Evolutionary conservation across 2,797 vertebrate genomes (phyloP), one percentile per base, ranked within the genome.

Genomic region (Tokudaia tokunoshimensis): DNA sequence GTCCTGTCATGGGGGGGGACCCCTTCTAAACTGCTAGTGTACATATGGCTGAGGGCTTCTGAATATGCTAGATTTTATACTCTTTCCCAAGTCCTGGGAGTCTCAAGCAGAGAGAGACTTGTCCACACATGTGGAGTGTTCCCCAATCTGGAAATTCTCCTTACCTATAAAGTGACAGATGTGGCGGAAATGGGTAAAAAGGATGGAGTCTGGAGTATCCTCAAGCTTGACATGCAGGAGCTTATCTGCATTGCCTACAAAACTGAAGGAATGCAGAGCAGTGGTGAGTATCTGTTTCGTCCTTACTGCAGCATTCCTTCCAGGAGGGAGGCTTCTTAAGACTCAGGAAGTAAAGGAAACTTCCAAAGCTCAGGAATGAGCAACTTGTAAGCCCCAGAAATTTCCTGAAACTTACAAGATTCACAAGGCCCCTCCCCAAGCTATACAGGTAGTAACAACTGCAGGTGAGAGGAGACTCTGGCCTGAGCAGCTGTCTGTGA

Each of bases 151-250:
- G 80, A 55, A 92, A 80, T 1, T 5, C 63, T 61, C 98, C 99
- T 98, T 98, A 99, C 99, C 99, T 26, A 99, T 99, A 96, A 99
- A 99, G 96, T 97, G 96, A 95, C 98, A 99, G 78, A 99, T 97
- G n/a, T 79, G 97, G 70, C 98, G 89, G 74, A 99, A 99, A 78
- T 92, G 98, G 61, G 98, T 97, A 9, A 95, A 97, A 29, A 99
- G 98, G 96, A 99, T 97, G 76, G 98, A 98, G 76, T 88, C 92
- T 0, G 87, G 91, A 0, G 98, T 98, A 95, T 99, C 99, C 29
- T 98, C 97, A 84, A 99, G 97, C 63, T 97, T 50, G 95, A 99
- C n/a, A 61, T 99, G 98, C 74, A 99, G 97, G 50, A 98, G 95
- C 37, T 81, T 80, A 59, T 95, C 70, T 67, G 44, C 26, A 0